Conservation (phyloP, 2,888 invertebrate genomes). For the Melitaea athalia region DNA sequence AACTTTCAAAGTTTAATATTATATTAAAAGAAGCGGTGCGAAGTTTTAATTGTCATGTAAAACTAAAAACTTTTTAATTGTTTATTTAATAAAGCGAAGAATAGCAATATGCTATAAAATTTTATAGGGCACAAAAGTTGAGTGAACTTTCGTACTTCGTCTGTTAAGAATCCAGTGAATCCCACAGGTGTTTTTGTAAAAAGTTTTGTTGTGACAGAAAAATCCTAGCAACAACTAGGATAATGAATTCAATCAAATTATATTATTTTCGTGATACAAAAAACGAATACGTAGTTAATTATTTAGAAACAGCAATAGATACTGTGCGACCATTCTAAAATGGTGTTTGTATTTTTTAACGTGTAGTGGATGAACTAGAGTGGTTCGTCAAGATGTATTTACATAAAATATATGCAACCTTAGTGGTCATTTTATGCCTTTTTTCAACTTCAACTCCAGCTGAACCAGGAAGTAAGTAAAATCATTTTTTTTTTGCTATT, state of each 20-base stretch:
- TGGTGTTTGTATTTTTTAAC: slow-evolving; percentile 45
- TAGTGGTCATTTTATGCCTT: slow-evolving; percentile 52
- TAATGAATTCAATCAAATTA: slow-evolving; percentile 43
- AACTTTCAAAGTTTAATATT: slow-evolving; percentile 61
- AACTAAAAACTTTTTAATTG: neutral
- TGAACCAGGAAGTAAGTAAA: slow-evolving; percentile 60
- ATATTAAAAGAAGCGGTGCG: slow-evolving; percentile 4
- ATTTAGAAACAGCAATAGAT: slow-evolving; percentile 23
- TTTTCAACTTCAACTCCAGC: slow-evolving; percentile 50
- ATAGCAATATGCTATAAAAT: slow-evolving; percentile 27
- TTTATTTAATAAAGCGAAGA: slow-evolving; percentile 15
- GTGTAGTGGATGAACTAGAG: slow-evolving; percentile 76
- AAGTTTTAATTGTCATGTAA: slow-evolving; percentile 11
- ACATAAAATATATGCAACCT: slow-evolving; percentile 53
- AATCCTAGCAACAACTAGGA: slow-evolving; percentile 72
- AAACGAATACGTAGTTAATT: slow-evolving; percentile 11
- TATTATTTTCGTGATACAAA: slow-evolving; percentile 34
- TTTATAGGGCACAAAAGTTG: slow-evolving; percentile 64
- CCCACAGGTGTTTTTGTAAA: slow-evolving; percentile 67
- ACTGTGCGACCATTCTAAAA: slow-evolving; percentile 34
- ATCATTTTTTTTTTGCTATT: neutral
- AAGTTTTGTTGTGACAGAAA: slow-evolving; percentile 69
- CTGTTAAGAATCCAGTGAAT: slow-evolving; percentile 57
- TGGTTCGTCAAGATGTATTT: slow-evolving; percentile 70
- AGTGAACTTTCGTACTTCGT: slow-evolving; percentile 72